Conservation (phyloP, 2,113 vertebrate genomes). For the Amphiprion ocellaris region DNA sequence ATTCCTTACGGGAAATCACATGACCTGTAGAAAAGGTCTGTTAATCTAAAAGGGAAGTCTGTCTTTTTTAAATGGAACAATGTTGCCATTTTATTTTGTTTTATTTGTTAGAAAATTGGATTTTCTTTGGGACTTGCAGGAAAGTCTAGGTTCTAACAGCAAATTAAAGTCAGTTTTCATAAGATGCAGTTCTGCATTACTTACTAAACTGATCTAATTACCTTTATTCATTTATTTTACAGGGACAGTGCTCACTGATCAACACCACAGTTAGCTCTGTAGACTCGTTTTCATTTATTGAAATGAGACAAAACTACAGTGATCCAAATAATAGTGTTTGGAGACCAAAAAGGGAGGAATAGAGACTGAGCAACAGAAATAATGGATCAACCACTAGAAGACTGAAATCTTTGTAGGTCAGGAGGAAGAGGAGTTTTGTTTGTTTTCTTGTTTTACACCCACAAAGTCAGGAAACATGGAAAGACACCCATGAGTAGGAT, state of each 20-base stretch:
- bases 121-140: too few relatives aligned
- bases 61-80: too few relatives aligned
- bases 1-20: neutral
- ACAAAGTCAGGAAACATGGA: constrained; percentile 4
- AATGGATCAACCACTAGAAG: neutral
- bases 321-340: neutral
- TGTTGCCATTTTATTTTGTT: neutral
- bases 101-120: neutral
- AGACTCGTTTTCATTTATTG: too few relatives aligned
- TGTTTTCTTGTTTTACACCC: neutral
- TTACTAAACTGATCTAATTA: too few relatives aligned
- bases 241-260: too few relatives aligned
- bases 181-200: too few relatives aligned
- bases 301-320: neutral
- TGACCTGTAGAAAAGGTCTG: neutral
- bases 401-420: neutral
- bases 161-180: too few relatives aligned
- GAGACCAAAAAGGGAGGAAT: neutral
- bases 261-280: too few relatives aligned
- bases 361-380: neutral
- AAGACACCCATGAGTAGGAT: neutral
- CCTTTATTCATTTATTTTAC: too few relatives aligned
- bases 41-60: neutral
- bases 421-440: constrained; percentile 1
- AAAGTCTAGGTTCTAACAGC: too few relatives aligned